Percentiles rank a stretch among this genome's conserved stretches.
phyloP scores from a whole-genome alignment of 2,888 invertebrate species.

The Gymnosoma rotundatum region DNA sequence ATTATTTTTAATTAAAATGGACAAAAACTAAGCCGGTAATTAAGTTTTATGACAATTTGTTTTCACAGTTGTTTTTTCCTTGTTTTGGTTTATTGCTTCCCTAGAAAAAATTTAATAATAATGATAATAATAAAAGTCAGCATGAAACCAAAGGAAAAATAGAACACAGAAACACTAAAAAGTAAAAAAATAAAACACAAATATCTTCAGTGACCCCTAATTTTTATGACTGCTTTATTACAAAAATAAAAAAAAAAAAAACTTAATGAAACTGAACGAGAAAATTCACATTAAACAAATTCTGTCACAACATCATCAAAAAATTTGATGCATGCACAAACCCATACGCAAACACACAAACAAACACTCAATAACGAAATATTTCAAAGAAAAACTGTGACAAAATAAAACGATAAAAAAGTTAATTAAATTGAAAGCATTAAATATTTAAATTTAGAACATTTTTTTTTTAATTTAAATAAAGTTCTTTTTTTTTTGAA shows the following conservation, averaged over 20 bases:
- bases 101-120: constrained; percentile 55
- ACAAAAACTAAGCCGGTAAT: constrained; percentile 42
- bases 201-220: constrained; percentile 54
- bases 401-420: neutral
- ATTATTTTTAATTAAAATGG: constrained; percentile 48
- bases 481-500: too few species aligned
- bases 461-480: too few species aligned
- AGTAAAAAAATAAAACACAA: constrained; percentile 28
- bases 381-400: neutral
- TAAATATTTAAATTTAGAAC: too few species aligned
- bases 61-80: neutral
- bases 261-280: constrained; percentile 18
- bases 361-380: neutral
- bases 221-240: constrained; percentile 38
- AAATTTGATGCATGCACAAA: constrained; percentile 12
- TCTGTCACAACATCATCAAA: constrained; percentile 20
- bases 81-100: constrained; percentile 35
- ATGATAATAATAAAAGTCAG: constrained; percentile 22
- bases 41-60: constrained; percentile 51
- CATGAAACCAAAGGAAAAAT: constrained; percentile 15
- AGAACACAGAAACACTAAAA: constrained; percentile 3
- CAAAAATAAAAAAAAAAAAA: neutral
- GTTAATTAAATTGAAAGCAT: constrained; percentile 15
- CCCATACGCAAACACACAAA: neutral
- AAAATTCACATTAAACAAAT: constrained; percentile 3